These are phyloP conservation scores for Aix galericulata DNA, from an alignment of 2,113 vertebrate genomes.

Conservation along the genomic window DNA sequence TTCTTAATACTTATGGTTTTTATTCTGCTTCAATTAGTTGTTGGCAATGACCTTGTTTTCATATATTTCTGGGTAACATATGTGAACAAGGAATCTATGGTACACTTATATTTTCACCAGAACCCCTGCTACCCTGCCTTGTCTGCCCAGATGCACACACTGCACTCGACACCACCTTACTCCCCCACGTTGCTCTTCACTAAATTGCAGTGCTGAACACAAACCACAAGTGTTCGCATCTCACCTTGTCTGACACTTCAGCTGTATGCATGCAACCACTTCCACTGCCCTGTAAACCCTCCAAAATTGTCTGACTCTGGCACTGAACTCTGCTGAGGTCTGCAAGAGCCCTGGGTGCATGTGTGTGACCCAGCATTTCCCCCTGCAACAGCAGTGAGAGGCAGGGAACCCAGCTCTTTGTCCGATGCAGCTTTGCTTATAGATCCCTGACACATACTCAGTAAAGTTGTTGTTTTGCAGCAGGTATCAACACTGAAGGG, in stretches of 20 bases:
- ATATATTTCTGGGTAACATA: neutral
- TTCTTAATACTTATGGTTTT: neutral
- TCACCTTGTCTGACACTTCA: neutral
- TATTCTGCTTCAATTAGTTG: neutral
- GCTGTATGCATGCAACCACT: neutral
- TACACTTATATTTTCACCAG: neutral
- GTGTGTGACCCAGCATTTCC: accelerated
- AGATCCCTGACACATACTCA: neutral
- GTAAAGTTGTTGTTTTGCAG: neutral
- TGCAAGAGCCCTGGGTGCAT: neutral
- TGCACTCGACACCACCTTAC: neutral
- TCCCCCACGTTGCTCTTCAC: neutral
- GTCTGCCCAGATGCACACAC: neutral
- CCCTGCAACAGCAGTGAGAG: accelerated
- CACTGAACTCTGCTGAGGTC: neutral
- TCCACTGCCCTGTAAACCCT: neutral
- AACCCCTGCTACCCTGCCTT: neutral
- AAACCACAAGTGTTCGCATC: accelerated
- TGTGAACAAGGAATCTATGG: neutral
- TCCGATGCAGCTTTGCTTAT: accelerated
- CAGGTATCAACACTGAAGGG: neutral
- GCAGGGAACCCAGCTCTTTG: neutral
- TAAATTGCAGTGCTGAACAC: neutral
- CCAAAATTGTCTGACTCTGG: accelerated
- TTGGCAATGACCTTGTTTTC: neutral